Percentiles rank a stretch among this genome's conserved stretches.
These are phyloP conservation scores for Camponotus floridanus DNA, from an alignment of 1,140 invertebrate genomes.

Conservation along the genomic window DNA sequence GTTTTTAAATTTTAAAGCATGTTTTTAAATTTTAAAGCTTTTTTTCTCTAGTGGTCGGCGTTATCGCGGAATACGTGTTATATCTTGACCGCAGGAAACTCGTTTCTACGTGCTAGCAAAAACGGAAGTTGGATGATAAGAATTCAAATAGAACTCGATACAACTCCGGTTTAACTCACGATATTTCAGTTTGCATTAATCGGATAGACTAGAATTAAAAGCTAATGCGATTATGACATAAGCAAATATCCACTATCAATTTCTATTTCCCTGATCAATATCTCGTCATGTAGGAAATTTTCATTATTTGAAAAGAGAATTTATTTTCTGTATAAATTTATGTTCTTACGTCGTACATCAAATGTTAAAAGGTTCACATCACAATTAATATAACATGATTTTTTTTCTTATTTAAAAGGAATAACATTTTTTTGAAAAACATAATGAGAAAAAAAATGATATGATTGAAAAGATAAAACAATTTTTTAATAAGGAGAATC, in stretches of 20 bases:
- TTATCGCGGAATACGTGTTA: constrained; percentile 3
- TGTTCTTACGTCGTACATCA: background rate
- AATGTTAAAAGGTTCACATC: background rate
- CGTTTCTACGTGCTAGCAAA: constrained; percentile 12
- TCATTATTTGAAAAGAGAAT: too few species aligned
- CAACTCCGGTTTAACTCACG: background rate
- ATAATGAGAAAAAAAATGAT: background rate
- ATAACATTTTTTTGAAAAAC: background rate
- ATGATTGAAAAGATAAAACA: background rate
- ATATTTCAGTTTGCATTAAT: background rate
- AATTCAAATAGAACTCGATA: background rate
- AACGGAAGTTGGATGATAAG: constrained; percentile 55
- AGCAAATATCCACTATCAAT: background rate
- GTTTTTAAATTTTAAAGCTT: constrained; percentile 6
- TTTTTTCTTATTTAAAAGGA: background rate
- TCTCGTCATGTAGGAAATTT: background rate
- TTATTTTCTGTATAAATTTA: background rate
- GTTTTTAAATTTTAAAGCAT: background rate
- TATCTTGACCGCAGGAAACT: constrained; percentile 49
- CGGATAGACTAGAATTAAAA: background rate
- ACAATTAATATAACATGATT: background rate
- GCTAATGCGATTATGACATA: background rate
- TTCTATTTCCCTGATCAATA: background rate
- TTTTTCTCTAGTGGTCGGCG: background rate
- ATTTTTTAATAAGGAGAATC: background rate